A percentile compares a stretch with the other conserved stretches of the same genome.
Evolutionary conservation across 2,113 vertebrate genomes (phyloP).

Genomic region (Chelonoidis abingdonii): DNA sequence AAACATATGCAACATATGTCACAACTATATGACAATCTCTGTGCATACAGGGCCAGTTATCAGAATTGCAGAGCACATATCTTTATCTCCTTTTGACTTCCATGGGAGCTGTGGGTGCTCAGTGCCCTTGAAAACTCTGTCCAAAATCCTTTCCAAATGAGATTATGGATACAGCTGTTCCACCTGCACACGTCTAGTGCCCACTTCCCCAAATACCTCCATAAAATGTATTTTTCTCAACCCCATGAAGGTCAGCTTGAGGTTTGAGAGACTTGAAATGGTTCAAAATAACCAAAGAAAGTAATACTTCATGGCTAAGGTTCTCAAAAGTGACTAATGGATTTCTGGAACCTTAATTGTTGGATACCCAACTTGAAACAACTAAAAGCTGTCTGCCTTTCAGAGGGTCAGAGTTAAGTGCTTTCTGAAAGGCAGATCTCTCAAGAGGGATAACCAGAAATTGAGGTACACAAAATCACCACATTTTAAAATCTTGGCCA

Average conservation of each 20-base stretch:
- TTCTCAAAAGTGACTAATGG: background rate
- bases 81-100: background rate
- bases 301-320: fast-evolving
- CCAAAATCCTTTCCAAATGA: background rate
- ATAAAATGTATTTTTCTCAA: background rate
- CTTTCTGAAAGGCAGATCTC: background rate
- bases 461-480: background rate
- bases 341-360: background rate
- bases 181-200: background rate
- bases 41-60: background rate
- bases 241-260: background rate
- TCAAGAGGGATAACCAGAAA: background rate
- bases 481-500: background rate
- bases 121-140: background rate
- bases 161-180: background rate
- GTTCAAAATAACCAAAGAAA: background rate
- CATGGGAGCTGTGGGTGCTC: background rate
- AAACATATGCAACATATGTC: background rate
- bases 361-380: background rate
- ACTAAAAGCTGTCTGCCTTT: background rate
- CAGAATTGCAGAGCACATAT: background rate
- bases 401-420: background rate
- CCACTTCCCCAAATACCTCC: background rate
- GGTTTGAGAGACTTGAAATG: background rate
- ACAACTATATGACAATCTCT: background rate